Evolutionary conservation across 1,140 invertebrate species (phyloP), one percentile per base, ranked within the genome.

Genomic region (Saccostrea glomerata): DNA sequence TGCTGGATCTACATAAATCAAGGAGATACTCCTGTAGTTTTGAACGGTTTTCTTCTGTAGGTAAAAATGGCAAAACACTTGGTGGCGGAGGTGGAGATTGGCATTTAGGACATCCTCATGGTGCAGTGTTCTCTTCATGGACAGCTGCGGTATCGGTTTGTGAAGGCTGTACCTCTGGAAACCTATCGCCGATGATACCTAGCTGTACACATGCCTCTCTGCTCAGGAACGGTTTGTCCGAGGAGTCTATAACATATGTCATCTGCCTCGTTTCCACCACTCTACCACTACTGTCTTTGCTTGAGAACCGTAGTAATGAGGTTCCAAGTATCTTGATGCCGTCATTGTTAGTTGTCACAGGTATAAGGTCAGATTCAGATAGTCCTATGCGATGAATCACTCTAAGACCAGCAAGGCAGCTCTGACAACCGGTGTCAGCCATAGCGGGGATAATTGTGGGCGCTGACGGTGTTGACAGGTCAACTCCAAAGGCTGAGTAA

Each of bases 161-260:
- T 36, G 30, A 36, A 2, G 30, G 30, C 30, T 36, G 30, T 36
- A 36, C 30, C 30, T 36, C 25, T 0, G 88, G 88, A 63, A 89
- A 88, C 3, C 20, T 55, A 9, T 23, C 15, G 54, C 47, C 13
- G 17, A 90, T 89, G 2, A 90, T 90, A 9, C 84, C 70, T 1
- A 91, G 86, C 12, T 15, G 36, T 6, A 84, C 66, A 82, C 84
- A 89, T 13, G 90, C 85, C n/a, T 90, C 84, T 73, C 87, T 89
- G 60, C 89, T 89, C 9, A 90, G 2, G 85, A 90, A 89, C 2
- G 89, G n/a, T n/a, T 86, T 89, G 40, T 91, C 88, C n/a, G 89
- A 87, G 13, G 25, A 25, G 36, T 87, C 83, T 36, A 88, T 90
- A 11, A 90, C 58, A 86, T 89, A 91, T 12, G 82, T 83, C 84